Conservation (phyloP, 2,113 vertebrate genomes). For the Serilophus lunatus region DNA sequence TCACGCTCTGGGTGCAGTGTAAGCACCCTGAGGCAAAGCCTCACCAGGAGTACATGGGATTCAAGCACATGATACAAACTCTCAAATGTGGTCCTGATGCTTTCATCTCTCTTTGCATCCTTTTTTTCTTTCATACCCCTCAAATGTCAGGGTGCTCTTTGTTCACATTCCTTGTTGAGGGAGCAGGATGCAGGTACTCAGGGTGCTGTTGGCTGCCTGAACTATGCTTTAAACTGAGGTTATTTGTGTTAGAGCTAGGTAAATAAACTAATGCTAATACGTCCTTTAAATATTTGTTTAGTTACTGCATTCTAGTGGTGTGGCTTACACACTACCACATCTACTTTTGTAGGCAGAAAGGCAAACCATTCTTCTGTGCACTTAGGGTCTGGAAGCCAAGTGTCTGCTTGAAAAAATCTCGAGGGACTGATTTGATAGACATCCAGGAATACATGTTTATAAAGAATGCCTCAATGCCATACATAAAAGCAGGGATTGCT, state of each 20-base stretch:
- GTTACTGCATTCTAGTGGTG: constrained; percentile 41
- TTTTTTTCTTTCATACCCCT: background rate
- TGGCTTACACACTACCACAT: constrained; percentile 12
- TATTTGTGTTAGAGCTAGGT: constrained; percentile 35
- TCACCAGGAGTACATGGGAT: background rate
- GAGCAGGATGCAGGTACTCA: background rate
- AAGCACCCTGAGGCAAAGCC: background rate
- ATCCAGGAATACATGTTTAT: background rate
- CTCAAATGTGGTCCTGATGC: background rate
- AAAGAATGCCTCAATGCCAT: background rate
- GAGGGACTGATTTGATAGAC: background rate
- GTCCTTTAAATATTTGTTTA: constrained; percentile 41
- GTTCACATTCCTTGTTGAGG: background rate
- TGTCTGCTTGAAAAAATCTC: background rate
- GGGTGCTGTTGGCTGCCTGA: background rate
- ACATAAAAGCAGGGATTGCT: background rate
- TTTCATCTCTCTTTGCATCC: background rate
- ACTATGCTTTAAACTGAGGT: constrained; percentile 37
- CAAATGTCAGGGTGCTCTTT: background rate
- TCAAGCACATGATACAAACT: background rate
- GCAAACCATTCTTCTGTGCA: background rate
- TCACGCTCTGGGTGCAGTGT: background rate
- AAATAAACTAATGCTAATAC: constrained; percentile 39
- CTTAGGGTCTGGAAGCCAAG: background rate
- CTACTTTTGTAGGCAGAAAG: constrained; percentile 37